These are phyloP conservation scores for human DNA, from an alignment of 2,113 vertebrate species.

Conservation along the genomic window GRCh38 chr9:76892001-76892500, in stretches of 20 bases:
- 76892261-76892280: neutral
- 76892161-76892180: neutral
- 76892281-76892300: neutral
- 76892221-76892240: neutral
- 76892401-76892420: neutral
- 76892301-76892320: neutral
- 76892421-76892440: conserved; percentile 8
- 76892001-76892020: neutral
- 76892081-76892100: neutral
- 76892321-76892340: neutral
- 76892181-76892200: neutral
- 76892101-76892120: neutral
- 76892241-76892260: neutral
- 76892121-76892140: neutral
- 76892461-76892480: neutral
- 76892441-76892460: neutral
- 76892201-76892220: neutral
- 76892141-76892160: neutral
- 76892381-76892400: neutral
- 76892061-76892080: neutral
- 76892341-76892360: neutral
- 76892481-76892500: neutral
- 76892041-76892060: neutral
- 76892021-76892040: neutral
- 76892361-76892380: conserved; percentile 19